Conservation (phyloP, 2,797 vertebrate genomes). For the Hypotaenidia okinawae region DNA sequence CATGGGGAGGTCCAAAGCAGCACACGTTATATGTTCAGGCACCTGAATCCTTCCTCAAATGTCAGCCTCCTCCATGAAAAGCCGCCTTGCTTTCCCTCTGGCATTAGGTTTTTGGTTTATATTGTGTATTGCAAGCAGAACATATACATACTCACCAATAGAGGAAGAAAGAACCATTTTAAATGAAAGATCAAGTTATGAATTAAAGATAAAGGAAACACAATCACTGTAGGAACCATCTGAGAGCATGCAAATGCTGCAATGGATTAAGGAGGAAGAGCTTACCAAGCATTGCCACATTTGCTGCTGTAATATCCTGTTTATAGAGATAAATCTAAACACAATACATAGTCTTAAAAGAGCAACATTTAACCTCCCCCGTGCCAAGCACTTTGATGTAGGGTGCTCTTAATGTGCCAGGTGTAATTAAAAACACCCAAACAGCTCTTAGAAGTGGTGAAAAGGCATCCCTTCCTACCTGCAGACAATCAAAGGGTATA, state of each 20-base stretch:
- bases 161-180: neutral
- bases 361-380: neutral
- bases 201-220: conserved; percentile 58
- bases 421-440: conserved; percentile 23
- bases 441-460: neutral
- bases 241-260: conserved; percentile 30
- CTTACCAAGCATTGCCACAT: neutral
- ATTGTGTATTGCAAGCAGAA: neutral
- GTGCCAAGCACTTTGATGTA: conserved; percentile 4
- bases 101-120: neutral
- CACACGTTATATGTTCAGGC: neutral
- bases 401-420: neutral
- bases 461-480: neutral
- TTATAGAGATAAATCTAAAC: neutral
- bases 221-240: conserved; percentile 35
- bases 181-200: conserved; percentile 34
- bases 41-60: neutral
- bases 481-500: neutral
- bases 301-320: neutral
- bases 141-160: neutral
- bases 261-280: neutral
- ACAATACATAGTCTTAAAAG: neutral
- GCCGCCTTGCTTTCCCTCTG: neutral
- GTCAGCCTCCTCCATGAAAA: neutral
- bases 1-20: neutral